Evolutionary conservation across 2,797 vertebrate genomes (phyloP), one percentile per base, ranked within the genome.

Genomic region (Pangasius krempfi): DNA sequence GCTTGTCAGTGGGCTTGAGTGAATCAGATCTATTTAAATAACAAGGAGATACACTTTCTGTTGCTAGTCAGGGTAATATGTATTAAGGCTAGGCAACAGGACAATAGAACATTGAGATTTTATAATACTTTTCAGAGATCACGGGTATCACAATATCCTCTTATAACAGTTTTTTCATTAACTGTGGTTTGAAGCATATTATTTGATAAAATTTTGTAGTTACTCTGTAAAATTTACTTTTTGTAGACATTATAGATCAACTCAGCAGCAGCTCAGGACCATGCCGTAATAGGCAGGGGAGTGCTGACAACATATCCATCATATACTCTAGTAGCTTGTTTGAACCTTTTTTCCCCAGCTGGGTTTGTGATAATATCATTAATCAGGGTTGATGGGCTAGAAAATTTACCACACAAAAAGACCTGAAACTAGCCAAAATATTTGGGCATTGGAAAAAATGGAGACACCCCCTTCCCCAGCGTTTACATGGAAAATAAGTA

Each of bases 1-100:
- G 50, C 6, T 81, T 13, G 4, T 82, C 37, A 27, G 56, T 40
- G 56, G 37, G 37, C 7, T 82, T 62, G 56, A 44, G 6, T 3
- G 16, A 58, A 64, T 44, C 79, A 64, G 70, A 33, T 27, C 64
- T 6, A 90, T 70, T 79, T 70, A 52, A 60, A 54, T 9, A 52
- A 62, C 12, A 54, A 58, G 8, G 22, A 37, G 54, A 40, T 0
- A 30, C 8, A 86, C 10, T 37, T 66, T 6, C 22, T 6, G 25
- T 25, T 64, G 1, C n/a, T 50, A 13, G 8, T 64, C 72, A 64
- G 14, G 30, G 22, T 7, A 80, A 50, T 18, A 8, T 22, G 6
- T 16, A 79, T 56, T 33, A 56, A 4, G 3, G 10, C 14, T 47
- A 56, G 13, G n/a, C 13, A 72, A 8, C 4, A 73, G 10, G 44